These are phyloP conservation scores for Chironomus tentans DNA, from an alignment of 2,888 invertebrate species.

Conservation along the genomic window DNA sequence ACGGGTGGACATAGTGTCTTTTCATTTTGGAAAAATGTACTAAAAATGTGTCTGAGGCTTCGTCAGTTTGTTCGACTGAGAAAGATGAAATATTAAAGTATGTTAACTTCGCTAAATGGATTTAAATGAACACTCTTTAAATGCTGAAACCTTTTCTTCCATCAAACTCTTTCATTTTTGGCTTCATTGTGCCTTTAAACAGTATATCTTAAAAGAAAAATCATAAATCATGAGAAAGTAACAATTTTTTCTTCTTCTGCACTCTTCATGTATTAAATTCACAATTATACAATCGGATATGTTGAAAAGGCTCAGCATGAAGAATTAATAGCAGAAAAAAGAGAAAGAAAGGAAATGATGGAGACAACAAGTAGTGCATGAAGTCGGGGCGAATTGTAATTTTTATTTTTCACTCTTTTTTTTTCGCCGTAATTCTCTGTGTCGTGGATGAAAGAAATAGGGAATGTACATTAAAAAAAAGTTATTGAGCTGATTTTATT, in stretches of 20 bases:
- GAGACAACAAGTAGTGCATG: constrained; percentile 20
- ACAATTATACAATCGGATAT: constrained; percentile 17
- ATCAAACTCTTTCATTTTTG: neutral
- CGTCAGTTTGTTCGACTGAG: too few relatives aligned
- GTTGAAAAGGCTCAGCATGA: constrained; percentile 1
- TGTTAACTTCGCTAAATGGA: too few relatives aligned
- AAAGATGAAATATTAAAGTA: too few relatives aligned
- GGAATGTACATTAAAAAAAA: neutral
- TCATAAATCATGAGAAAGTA: neutral
- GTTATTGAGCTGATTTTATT: neutral
- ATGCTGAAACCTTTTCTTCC: too few relatives aligned
- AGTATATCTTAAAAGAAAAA: neutral
- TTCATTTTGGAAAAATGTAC: too few relatives aligned
- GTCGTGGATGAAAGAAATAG: neutral
- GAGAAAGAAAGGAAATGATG: neutral
- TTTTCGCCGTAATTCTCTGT: too few relatives aligned
- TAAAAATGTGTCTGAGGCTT: too few relatives aligned
- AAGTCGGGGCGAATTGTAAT: constrained; percentile 8
- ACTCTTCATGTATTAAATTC: neutral
- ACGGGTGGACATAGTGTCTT: too few relatives aligned
- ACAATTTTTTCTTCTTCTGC: too few relatives aligned
- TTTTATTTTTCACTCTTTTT: neutral
- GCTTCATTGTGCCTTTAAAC: neutral
- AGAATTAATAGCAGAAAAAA: neutral
- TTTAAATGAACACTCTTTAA: too few relatives aligned